Evolutionary conservation across 2,113 vertebrate genomes (phyloP).

Genomic region (Myanophis thanlyinensis): DNA sequence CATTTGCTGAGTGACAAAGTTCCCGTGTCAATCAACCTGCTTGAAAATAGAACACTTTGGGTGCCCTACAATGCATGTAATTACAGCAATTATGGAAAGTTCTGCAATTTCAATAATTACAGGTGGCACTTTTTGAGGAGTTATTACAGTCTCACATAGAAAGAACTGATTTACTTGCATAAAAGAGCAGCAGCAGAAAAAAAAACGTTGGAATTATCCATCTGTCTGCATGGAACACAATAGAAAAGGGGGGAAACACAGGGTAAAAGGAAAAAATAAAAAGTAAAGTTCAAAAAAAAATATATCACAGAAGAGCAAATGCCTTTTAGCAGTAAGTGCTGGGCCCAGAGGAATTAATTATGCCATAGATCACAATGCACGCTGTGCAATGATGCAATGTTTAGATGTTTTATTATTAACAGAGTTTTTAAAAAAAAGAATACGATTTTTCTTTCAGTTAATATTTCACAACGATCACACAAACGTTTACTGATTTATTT

Average conservation of each 20-base stretch:
- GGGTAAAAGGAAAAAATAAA: not conserved
- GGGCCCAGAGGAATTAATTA: not conserved
- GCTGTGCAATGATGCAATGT: not conserved
- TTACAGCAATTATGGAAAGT: slow-evolving; percentile 33
- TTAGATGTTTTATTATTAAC: slow-evolving; percentile 2
- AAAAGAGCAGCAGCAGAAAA: not conserved
- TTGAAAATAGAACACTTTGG: slow-evolving; percentile 23
- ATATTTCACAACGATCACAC: not conserved
- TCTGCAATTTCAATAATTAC: slow-evolving; percentile 36
- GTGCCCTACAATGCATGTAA: slow-evolving; percentile 9
- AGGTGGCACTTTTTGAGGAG: slow-evolving; percentile 31
- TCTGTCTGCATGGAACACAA: not conserved
- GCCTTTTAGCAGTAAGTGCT: not conserved
- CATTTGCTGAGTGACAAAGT: slow-evolving; percentile 1
- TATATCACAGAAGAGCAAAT: not conserved
- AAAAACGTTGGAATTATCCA: not conserved
- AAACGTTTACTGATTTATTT: not conserved
- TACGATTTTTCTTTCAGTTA: not conserved
- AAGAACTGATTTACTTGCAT: slow-evolving; percentile 16
- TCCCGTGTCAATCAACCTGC: slow-evolving; percentile 15
- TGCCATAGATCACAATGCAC: not conserved
- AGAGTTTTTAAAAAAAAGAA: not conserved
- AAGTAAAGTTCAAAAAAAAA: not conserved
- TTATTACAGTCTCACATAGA: slow-evolving; percentile 18
- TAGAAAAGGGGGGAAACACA: not conserved